Conservation (phyloP, 1,140 invertebrate species). For the Hycleus cichorii region DNA sequence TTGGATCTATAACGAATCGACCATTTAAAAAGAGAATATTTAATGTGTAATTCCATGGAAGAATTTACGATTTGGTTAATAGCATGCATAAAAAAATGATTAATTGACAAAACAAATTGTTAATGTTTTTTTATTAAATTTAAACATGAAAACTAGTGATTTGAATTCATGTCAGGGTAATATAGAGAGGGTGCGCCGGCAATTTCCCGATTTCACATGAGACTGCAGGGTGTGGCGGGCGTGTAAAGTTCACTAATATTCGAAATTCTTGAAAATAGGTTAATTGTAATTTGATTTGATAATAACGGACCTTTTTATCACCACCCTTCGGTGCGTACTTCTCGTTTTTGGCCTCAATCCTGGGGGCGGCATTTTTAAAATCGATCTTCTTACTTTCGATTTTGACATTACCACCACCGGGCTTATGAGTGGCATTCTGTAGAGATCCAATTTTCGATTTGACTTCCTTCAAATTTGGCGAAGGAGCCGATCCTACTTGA, state of each 20-base stretch:
- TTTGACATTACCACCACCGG: constrained; percentile 85
- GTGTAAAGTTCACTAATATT: too few relatives aligned
- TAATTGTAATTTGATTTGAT: too few relatives aligned
- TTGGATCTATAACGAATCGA: constrained; percentile 55
- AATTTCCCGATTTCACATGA: too few relatives aligned
- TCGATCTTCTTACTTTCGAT: constrained; percentile 82
- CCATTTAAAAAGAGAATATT: background rate
- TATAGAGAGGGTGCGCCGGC: too few relatives aligned
- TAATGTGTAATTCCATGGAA: background rate
- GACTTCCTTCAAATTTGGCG: constrained; percentile 84
- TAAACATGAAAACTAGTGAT: too few relatives aligned
- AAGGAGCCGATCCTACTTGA: constrained; percentile 82
- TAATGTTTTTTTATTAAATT: background rate
- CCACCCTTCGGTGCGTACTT: constrained; percentile 81
- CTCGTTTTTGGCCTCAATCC: constrained; percentile 88
- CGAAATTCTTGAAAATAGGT: too few relatives aligned
- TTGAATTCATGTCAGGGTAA: too few relatives aligned
- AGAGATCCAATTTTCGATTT: constrained; percentile 92
- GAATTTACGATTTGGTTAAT: background rate
- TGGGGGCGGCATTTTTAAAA: constrained; percentile 69
- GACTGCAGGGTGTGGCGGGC: too few relatives aligned
- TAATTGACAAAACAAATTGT: background rate
- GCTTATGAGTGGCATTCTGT: constrained; percentile 86
- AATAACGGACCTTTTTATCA: constrained; percentile 75
- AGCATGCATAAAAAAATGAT: background rate